Conservation (phyloP, 1,140 invertebrate species). For the Neotoxoptera formosana region DNA sequence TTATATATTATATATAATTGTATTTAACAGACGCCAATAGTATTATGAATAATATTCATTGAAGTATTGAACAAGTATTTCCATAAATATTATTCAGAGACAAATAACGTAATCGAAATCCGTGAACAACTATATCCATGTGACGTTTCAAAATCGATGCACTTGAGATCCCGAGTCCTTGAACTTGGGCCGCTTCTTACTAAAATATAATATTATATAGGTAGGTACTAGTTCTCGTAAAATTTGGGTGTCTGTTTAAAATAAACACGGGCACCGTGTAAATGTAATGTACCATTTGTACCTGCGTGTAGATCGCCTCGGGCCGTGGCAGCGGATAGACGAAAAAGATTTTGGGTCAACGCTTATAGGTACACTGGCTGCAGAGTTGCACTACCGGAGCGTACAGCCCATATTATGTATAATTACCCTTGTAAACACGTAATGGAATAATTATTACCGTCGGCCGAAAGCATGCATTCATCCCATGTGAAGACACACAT, state of each 20-base stretch:
- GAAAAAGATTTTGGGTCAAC: slow-evolving; percentile 9
- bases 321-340: neutral
- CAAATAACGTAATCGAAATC: neutral
- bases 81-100: neutral
- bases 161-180: neutral
- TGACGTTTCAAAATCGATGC: too few species aligned
- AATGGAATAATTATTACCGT: slow-evolving; percentile 53
- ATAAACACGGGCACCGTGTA: neutral
- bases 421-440: slow-evolving; percentile 54
- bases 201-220: neutral
- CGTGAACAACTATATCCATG: neutral
- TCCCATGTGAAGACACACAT: neutral
- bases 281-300: neutral
- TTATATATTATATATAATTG: neutral
- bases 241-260: slow-evolving; percentile 12
- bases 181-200: neutral
- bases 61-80: neutral
- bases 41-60: neutral
- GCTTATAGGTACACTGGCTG: too few species aligned
- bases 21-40: neutral
- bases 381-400: neutral
- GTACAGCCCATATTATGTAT: neutral
- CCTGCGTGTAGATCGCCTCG: neutral
- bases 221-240: neutral
- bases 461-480: slow-evolving; percentile 56